Base-by-base conservation (phyloP, 2,797 vertebrate genomes). In the Pampus argenteus region DNA sequence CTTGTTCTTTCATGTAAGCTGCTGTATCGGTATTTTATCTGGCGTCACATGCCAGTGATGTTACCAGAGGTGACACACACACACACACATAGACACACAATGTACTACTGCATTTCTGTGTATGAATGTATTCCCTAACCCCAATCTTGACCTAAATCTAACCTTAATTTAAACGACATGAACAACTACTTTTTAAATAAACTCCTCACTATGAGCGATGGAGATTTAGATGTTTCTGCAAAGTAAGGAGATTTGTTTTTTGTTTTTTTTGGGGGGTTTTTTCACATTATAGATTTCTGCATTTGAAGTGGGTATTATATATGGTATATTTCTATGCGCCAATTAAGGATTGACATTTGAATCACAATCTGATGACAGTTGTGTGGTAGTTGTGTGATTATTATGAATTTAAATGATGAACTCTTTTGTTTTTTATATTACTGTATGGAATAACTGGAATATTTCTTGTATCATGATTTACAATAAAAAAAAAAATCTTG, bases 31-130 rank as follows among this genome's bases (percentile, higher is more conserved):
- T n/a, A 2, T 22, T 65, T 64, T 20, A 8, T 66, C 26, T 4
- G 17, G 11, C 70, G 78, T 82, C 73, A 76, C 69, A 58, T 40
- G 65, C 17, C 45, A 18, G 57, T 69, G 17, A 52, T 45, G 74
- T 36, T 4, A 42, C 9, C 40, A 1, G 18, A 23, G 26, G 61
- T 9, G 76, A 72, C 23, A 34, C 44, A 49, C 34, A 38, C 13
- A 28, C 51, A 36, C 42, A 55, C 25, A 26, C 6, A 34, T 18
- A 55, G 44, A 31, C 25, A 59, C 57, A 42, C 36, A 18, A 38
- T 9, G 31, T 6, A 34, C 2, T 5, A 0, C 26, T 57, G 44
- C 38, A 31, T 61, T 45, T 54, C 22, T n/a, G 52, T 38, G 40
- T 57, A 49, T 17, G 1, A 7, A 7, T 20, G 18, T n/a, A 20